phyloP scores from a whole-genome alignment of 92 coral and sea anemone species.

The Parazoanthus swiftii region DNA sequence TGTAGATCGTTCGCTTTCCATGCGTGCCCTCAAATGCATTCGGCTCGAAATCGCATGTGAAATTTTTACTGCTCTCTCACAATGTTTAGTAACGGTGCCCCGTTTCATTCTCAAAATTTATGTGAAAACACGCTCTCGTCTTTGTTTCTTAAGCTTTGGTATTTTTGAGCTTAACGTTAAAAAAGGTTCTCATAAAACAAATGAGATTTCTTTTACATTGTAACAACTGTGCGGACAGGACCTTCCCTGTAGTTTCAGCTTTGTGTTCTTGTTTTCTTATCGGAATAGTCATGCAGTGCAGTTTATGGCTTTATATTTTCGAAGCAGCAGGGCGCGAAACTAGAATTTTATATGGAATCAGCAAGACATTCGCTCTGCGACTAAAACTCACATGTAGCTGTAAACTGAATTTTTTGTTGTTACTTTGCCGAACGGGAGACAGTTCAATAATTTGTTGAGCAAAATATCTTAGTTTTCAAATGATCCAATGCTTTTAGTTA shows the following conservation, averaged over 20 bases:
- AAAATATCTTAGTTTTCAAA: not conserved
- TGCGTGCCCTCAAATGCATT: not conserved
- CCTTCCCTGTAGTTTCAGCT: not conserved
- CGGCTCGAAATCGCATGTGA: no score
- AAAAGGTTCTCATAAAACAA: no score
- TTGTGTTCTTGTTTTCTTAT: not conserved
- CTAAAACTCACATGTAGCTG: not conserved
- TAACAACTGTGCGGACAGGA: not conserved
- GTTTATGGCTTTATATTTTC: not conserved
- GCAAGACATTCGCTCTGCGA: not conserved
- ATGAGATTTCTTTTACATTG: no score
- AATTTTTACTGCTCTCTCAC: no score
- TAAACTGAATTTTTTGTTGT: not conserved
- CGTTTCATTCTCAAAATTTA: no score
- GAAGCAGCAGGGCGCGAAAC: not conserved
- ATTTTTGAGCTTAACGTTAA: no score
- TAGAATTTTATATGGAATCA: not conserved
- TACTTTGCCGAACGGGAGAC: not conserved
- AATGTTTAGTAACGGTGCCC: no score
- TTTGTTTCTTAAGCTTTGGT: no score
- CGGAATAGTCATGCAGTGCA: conserved; percentile 8
- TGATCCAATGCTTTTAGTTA: not conserved
- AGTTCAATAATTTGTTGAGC: not conserved
- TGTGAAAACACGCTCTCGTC: no score
- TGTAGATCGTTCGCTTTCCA: not conserved